Percentiles rank a stretch among this genome's conserved stretches.
phyloP scores from a whole-genome alignment of 2,113 vertebrate species.

The Hiodon tergisus region DNA sequence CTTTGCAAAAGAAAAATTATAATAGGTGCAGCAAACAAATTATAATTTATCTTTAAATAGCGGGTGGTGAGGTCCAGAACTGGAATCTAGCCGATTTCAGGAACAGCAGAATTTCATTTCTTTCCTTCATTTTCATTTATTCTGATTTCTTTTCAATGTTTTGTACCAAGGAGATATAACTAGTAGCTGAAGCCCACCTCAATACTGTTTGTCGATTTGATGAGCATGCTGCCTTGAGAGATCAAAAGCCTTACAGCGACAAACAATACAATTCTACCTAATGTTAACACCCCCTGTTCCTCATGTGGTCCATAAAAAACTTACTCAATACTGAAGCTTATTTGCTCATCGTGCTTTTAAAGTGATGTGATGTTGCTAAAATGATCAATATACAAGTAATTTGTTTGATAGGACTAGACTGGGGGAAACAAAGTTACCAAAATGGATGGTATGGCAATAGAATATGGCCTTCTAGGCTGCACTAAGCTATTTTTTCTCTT shows the following conservation, averaged over 20 bases:
- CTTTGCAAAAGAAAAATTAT: conserved; percentile 55
- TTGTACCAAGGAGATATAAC: not conserved
- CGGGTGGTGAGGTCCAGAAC: conserved; percentile 5
- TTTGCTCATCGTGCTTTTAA: not conserved
- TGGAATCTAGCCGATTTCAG: not conserved
- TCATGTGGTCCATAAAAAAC: conserved; percentile 5
- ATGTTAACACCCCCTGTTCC: not conserved
- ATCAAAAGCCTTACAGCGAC: not conserved
- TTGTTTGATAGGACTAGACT: not conserved
- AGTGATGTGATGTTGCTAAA: not conserved
- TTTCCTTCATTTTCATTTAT: not conserved
- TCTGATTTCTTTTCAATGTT: conserved; percentile 4
- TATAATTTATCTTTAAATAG: conserved; percentile 56
- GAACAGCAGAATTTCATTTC: not conserved
- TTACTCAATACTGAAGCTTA: not conserved
- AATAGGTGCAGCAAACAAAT: conserved; percentile 49
- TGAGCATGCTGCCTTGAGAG: not conserved
- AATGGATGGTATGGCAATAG: not conserved
- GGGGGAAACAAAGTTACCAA: not conserved
- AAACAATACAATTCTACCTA: not conserved
- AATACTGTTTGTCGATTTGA: not conserved
- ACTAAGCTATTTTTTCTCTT: not conserved
- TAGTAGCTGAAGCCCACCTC: not conserved
- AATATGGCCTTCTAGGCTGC: not conserved
- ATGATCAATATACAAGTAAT: conserved; percentile 3